Percentiles rank a stretch among this genome's conserved stretches.
phyloP scores from a whole-genome alignment of 2,888 invertebrate genomes.

The Cloeon dipterum region DNA sequence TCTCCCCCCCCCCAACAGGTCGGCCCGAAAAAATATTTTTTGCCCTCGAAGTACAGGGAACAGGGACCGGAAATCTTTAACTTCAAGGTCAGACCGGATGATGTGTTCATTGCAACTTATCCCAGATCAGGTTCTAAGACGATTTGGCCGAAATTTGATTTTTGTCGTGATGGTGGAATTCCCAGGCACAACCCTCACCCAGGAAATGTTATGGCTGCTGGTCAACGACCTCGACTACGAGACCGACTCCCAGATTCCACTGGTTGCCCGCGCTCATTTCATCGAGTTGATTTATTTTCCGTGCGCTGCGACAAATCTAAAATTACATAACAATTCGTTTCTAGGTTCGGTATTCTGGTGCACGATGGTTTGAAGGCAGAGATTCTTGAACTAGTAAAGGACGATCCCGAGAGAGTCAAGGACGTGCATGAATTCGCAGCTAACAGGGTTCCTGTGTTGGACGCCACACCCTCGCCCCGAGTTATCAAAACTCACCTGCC shows the following conservation, averaged over 20 bases:
- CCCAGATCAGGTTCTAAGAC: neutral
- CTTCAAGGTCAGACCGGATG: neutral
- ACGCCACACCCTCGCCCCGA: slow-evolving; percentile 6
- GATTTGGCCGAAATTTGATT: no score
- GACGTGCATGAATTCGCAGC: neutral
- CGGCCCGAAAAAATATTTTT: neutral
- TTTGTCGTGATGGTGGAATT: no score
- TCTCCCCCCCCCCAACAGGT: neutral
- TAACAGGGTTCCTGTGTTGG: neutral
- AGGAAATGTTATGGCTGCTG: neutral
- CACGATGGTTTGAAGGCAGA: neutral
- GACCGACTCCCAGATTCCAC: slow-evolving; percentile 9
- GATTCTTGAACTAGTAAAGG: neutral
- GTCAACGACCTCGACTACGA: slow-evolving; percentile 7
- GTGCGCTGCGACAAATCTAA: neutral
- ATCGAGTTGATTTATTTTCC: slow-evolving; percentile 13
- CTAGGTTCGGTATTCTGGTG: slow-evolving; percentile 1
- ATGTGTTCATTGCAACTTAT: neutral
- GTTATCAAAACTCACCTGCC: slow-evolving; percentile 11
- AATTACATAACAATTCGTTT: neutral
- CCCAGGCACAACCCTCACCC: neutral
- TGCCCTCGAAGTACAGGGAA: neutral
- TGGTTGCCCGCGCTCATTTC: slow-evolving; percentile 17
- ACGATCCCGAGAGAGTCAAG: neutral
- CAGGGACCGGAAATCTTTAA: neutral